Evolutionary conservation across 2,888 invertebrate genomes (phyloP), one percentile per base, ranked within the genome.

Genomic region (Pyrochroa serraticornis): DNA sequence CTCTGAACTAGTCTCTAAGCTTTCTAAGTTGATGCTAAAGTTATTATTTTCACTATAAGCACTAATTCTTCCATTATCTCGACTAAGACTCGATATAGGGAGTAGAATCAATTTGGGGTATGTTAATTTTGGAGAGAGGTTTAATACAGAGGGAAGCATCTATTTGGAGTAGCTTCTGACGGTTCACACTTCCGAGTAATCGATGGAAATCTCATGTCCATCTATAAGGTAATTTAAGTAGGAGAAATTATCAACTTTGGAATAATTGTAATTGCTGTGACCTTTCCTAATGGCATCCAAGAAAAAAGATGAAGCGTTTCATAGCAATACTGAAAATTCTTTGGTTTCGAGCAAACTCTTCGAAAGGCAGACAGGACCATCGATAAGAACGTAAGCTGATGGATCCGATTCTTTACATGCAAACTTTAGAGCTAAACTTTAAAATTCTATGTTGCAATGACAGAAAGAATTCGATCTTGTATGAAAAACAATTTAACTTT

Each of bases 381-480:
- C 65, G 6, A 71, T 48, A 41, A 69, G 52, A 6, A 69, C 53
- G 49, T 67, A 71, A 36, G 3, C 63, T 55, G 13, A 58, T 49
- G 5, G 22, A 22, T 50, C 41, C 14, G 68, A 71, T 82, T 83
- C 78, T 7, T 63, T 50, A 22, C 58, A 13, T 31, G 57, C 46
- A 3, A 67, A 48, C 54, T 65, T 66, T 6, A 67, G 38, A 1
- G 47, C 55, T 1, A 50, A 33, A 49, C 46, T 66, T 39, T 51
- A 43, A 3, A 57, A 34, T 5, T 10, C n/a, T 6, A 42, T 14
- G 13, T 14, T 35, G 8, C 53, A 53, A 14, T 22, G 22, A 5
- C 22, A 35, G 22, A n/a, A 38, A 44, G 7, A n/a, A 35, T 6
- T 35, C 30, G 10, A 22, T 22, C 22, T 22, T 22, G 22, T 22